phyloP scores from a whole-genome alignment of 2,113 vertebrate species.

The Zingel zingel region DNA sequence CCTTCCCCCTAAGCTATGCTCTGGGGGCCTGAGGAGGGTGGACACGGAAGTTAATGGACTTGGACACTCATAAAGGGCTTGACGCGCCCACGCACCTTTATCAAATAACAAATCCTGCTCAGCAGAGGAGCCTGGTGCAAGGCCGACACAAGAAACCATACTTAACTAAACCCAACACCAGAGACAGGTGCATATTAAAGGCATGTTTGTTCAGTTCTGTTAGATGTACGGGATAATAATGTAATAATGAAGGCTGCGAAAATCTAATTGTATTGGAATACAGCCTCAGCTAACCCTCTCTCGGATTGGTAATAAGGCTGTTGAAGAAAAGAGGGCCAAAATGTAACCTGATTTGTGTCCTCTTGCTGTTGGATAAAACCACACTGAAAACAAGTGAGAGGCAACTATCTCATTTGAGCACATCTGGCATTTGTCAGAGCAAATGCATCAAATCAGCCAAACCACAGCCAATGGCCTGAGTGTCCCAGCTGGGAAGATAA shows the following conservation, averaged over 20 bases:
- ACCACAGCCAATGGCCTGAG: conserved; percentile 38
- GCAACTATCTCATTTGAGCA: conserved; percentile 34
- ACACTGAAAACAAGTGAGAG: not conserved
- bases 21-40: not conserved
- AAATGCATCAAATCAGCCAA: conserved; percentile 56
- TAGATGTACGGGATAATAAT: conserved; percentile 20
- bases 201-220: conserved; percentile 50
- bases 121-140: conserved; percentile 1
- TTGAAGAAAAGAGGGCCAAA: not conserved
- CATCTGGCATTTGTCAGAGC: conserved; percentile 56
- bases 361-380: conserved; percentile 5
- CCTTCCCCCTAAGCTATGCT: not conserved
- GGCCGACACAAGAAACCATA: not conserved
- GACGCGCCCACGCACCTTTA: conserved; percentile 25
- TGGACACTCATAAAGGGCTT: conserved; percentile 21
- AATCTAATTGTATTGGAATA: conserved; percentile 13
- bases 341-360: conserved; percentile 16
- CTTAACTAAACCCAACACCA: not conserved
- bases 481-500: conserved; percentile 52
- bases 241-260: not conserved
- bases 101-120: conserved; percentile 33
- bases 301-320: conserved; percentile 14
- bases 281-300: conserved; percentile 26
- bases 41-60: conserved; percentile 51
- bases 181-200: conserved; percentile 38